These are phyloP conservation scores for Patagioenas fasciata DNA, from an alignment of 2,113 vertebrate genomes.

Conservation along the genomic window DNA sequence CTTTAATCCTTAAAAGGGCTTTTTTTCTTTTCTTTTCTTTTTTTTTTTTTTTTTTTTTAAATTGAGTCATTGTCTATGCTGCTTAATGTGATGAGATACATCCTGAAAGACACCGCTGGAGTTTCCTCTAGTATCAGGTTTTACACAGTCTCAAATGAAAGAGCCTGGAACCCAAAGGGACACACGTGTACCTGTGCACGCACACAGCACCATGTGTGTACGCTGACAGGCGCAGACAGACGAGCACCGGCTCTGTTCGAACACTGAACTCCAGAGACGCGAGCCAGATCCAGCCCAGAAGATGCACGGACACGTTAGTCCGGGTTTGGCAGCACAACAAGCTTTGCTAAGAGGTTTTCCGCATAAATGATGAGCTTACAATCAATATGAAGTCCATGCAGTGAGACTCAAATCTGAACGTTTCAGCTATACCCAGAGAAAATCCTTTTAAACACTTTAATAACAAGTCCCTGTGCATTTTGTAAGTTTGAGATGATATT, in stretches of 20 bases:
- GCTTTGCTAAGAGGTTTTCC: background rate
- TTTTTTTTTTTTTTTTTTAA: background rate
- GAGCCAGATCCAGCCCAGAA: background rate
- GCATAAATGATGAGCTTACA: background rate
- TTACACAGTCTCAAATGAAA: background rate
- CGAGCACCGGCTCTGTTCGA: background rate
- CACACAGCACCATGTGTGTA: accelerated
- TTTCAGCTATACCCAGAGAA: background rate
- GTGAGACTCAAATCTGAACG: background rate
- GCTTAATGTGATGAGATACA: background rate
- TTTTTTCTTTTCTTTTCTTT: no score
- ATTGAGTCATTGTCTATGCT: background rate
- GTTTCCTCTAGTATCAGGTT: background rate
- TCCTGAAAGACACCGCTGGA: background rate
- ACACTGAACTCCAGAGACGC: background rate
- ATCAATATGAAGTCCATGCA: background rate
- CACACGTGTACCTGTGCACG: background rate
- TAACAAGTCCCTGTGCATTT: background rate
- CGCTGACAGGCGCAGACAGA: background rate
- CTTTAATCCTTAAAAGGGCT: background rate
- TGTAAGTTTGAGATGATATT: background rate
- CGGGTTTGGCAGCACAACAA: background rate
- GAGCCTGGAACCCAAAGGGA: background rate
- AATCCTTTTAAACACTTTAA: background rate
- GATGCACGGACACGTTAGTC: background rate